phyloP scores from a whole-genome alignment of 2,113 vertebrate genomes.

The Ammodramus savannarum region DNA sequence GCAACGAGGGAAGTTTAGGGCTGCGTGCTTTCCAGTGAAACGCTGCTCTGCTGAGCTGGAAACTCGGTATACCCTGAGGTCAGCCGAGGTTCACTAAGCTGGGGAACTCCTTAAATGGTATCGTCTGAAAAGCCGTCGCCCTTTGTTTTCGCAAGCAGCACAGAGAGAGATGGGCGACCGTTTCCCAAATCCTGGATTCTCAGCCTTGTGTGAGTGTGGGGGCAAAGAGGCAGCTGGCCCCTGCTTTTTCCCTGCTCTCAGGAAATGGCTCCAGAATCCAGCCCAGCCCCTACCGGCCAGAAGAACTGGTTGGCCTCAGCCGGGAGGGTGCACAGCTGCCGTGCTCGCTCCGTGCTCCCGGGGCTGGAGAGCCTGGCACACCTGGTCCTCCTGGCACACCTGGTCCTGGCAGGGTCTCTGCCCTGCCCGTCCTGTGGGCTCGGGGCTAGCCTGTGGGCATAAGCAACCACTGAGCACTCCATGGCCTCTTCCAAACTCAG shows the following conservation, averaged over 20 bases:
- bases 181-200: neutral
- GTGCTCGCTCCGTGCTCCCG: rapidly evolving
- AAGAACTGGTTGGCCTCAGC: conserved; percentile 10
- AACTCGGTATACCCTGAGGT: conserved; percentile 1
- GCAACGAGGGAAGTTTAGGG: neutral
- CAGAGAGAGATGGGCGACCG: neutral
- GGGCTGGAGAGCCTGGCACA: rapidly evolving
- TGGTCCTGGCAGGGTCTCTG: neutral
- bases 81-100: conserved; percentile 34
- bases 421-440: neutral
- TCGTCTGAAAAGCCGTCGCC: neutral
- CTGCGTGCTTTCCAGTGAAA: neutral
- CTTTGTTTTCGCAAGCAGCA: rapidly evolving
- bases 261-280: neutral
- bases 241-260: neutral
- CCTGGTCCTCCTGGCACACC: rapidly evolving
- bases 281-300: neutral
- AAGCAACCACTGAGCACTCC: rapidly evolving
- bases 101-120: conserved; percentile 48
- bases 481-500: neutral
- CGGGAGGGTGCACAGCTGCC: neutral
- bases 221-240: neutral
- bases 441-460: neutral
- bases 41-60: neutral
- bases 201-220: rapidly evolving